Evolutionary conservation across 2,888 invertebrate species (phyloP).

Genomic region (Andrena marginata): DNA sequence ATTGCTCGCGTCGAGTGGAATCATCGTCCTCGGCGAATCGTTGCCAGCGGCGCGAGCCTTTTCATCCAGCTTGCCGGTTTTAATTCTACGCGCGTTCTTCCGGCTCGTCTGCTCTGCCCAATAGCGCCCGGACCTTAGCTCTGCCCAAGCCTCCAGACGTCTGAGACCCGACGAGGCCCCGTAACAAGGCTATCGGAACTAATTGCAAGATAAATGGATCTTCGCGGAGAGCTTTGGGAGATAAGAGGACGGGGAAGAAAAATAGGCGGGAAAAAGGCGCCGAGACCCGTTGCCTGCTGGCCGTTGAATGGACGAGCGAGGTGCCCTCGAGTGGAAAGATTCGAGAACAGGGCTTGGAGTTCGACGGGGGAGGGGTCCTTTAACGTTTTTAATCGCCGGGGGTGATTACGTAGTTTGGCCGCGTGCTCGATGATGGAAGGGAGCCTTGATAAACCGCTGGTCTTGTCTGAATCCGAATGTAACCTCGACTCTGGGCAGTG

Average conservation of each 20-base stretch:
- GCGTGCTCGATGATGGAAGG: background rate
- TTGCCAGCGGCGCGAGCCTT: constrained; percentile 61
- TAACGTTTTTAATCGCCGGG: constrained; percentile 58
- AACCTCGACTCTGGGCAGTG: no score
- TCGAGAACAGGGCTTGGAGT: constrained; percentile 30
- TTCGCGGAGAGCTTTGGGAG: constrained; percentile 56
- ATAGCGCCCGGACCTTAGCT: background rate
- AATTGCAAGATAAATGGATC: constrained; percentile 77
- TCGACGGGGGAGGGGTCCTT: constrained; percentile 22
- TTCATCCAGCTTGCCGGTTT: constrained; percentile 15
- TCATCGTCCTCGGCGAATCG: constrained; percentile 76
- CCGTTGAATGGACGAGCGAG: constrained; percentile 66
- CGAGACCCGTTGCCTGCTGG: constrained; percentile 27
- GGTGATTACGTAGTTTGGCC: constrained; percentile 32
- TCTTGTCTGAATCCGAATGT: no score
- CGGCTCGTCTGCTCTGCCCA: constrained; percentile 16
- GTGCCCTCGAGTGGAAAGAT: constrained; percentile 60
- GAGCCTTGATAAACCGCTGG: no score
- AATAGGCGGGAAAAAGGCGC: constrained; percentile 38
- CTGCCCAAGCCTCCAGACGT: background rate
- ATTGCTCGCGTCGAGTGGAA: constrained; percentile 80
- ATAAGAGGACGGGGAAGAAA: constrained; percentile 65
- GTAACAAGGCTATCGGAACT: constrained; percentile 70
- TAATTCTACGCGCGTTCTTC: constrained; percentile 18
- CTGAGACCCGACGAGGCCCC: constrained; percentile 45